Evolutionary conservation across 2,797 vertebrate genomes (phyloP).

Genomic region (Dicrostonyx torquatus): DNA sequence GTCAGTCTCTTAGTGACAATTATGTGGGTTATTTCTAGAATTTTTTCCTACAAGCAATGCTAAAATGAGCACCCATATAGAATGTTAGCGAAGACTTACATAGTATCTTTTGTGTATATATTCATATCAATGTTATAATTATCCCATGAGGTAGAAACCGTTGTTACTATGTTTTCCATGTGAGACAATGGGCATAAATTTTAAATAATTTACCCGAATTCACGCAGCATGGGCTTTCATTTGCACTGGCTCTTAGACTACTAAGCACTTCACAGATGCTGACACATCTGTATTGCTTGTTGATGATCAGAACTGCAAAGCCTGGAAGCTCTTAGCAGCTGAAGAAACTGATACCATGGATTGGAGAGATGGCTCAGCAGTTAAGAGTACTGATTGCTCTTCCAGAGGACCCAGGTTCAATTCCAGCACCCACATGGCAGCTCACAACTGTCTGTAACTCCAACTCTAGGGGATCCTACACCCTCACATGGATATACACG

Average conservation of each 20-base stretch:
- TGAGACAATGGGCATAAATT: neutral
- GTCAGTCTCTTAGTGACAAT: neutral
- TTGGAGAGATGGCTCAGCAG: too few species aligned
- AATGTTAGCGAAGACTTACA: neutral
- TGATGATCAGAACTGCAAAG: neutral
- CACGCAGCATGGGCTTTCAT: neutral
- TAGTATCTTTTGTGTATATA: neutral
- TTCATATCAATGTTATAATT: conserved; percentile 16
- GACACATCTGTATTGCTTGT: neutral
- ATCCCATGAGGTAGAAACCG: conserved; percentile 3
- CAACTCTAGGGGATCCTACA: too few species aligned
- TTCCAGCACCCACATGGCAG: too few species aligned
- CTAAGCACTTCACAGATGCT: neutral
- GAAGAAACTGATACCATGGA: neutral
- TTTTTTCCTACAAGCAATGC: conserved; percentile 5
- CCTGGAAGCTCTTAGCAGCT: neutral
- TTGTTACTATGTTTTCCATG: neutral
- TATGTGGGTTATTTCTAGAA: neutral
- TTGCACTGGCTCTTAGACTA: neutral
- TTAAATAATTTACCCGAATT: neutral
- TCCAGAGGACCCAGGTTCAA: too few species aligned
- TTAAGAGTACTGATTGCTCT: too few species aligned
- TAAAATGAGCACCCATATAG: neutral
- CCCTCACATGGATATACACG: too few species aligned
- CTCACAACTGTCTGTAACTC: too few species aligned